Conservation (phyloP, 2,888 invertebrate genomes). For the Limnephilus marmoratus region DNA sequence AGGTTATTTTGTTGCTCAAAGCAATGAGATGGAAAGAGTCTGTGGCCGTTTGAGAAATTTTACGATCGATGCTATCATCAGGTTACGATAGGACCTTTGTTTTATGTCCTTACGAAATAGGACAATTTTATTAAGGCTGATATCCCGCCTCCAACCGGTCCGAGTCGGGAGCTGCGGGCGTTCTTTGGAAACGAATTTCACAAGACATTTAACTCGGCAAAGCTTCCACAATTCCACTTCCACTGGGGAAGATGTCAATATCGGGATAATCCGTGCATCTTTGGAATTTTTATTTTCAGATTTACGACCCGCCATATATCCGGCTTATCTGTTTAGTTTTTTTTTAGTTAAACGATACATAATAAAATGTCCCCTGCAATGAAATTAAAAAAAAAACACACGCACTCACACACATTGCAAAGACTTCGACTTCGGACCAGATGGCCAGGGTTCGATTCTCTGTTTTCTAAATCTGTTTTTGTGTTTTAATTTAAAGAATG, state of each 20-base stretch:
- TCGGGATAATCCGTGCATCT: slow-evolving; percentile 20
- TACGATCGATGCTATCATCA: slow-evolving; percentile 25
- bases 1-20: background rate
- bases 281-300: slow-evolving; percentile 25
- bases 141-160: slow-evolving; percentile 16
- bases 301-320: background rate
- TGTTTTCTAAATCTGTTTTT: too few relatives aligned
- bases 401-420: background rate
- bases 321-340: background rate
- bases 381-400: background rate
- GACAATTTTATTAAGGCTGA: slow-evolving; percentile 38
- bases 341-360: background rate
- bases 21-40: slow-evolving; percentile 30
- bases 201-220: slow-evolving; percentile 34
- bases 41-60: slow-evolving; percentile 39
- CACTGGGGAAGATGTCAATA: slow-evolving; percentile 6
- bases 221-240: background rate
- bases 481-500: too few relatives aligned
- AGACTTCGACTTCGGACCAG: too few relatives aligned
- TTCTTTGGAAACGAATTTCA: slow-evolving; percentile 31
- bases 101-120: slow-evolving; percentile 43
- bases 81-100: slow-evolving; percentile 34
- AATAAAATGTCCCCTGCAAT: background rate
- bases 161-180: background rate
- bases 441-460: too few relatives aligned